Percentiles rank a stretch among this genome's conserved stretches.
These are phyloP conservation scores for Nomada fabriciana DNA, from an alignment of 2,888 invertebrate species.

Conservation along the genomic window DNA sequence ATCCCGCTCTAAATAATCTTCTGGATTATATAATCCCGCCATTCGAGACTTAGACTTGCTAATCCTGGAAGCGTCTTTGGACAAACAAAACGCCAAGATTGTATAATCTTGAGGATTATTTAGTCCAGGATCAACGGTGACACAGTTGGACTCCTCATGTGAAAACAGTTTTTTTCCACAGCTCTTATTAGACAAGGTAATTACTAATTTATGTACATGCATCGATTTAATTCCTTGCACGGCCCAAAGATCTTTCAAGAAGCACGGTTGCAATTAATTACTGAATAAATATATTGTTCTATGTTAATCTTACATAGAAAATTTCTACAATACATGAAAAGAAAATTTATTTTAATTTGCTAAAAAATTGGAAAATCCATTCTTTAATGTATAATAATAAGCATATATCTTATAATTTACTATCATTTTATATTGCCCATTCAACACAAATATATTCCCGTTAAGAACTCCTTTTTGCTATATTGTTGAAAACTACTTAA, in stretches of 20 bases:
- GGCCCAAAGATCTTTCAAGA: background rate
- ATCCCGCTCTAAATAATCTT: slow-evolving; percentile 68
- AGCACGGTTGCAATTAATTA: no score
- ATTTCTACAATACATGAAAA: no score
- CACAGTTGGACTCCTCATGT: slow-evolving; percentile 36
- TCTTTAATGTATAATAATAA: no score
- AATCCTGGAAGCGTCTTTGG: slow-evolving; percentile 67
- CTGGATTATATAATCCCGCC: slow-evolving; percentile 71
- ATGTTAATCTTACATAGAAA: background rate
- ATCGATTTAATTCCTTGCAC: background rate
- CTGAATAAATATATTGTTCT: background rate
- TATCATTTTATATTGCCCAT: no score
- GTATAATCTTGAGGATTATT: slow-evolving; percentile 69
- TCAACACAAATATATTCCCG: no score
- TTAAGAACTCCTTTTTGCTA: no score
- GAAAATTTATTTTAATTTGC: no score
- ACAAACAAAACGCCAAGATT: slow-evolving; percentile 70
- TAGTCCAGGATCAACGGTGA: slow-evolving; percentile 62
- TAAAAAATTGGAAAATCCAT: no score
- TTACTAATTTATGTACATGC: background rate
- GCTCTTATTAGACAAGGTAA: background rate
- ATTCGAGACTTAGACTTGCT: slow-evolving; percentile 70
- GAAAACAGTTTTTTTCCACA: slow-evolving; percentile 9
- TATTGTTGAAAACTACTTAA: no score
- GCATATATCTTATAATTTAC: no score